Conservation (phyloP, 2,888 invertebrate species). For the Diarsia dahlii region DNA sequence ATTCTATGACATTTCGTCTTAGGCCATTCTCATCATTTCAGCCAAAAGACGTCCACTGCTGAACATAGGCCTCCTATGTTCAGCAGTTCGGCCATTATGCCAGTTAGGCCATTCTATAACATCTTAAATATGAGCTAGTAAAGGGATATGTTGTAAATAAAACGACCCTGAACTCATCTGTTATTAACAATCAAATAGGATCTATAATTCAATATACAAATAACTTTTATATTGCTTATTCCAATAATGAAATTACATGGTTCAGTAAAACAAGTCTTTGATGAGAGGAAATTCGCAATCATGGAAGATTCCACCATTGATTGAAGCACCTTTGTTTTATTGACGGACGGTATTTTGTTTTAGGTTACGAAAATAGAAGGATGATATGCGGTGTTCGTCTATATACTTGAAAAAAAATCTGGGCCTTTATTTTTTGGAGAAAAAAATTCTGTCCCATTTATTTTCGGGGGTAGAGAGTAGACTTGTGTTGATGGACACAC, state of each 20-base stretch:
- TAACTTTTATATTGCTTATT: constrained; percentile 32
- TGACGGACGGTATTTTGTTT: constrained; percentile 2
- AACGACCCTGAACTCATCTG: neutral
- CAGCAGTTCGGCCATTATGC: too few species aligned
- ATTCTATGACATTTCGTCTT: neutral
- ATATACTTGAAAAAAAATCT: neutral
- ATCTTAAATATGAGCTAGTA: neutral
- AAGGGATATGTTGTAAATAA: too few species aligned
- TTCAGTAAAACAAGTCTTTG: constrained; percentile 47
- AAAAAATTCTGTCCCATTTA: neutral
- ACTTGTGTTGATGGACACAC: neutral
- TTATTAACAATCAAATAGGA: neutral
- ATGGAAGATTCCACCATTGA: constrained; percentile 51
- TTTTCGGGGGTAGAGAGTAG: neutral
- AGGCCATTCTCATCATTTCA: too few species aligned
- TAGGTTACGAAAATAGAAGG: constrained; percentile 8
- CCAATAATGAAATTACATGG: constrained; percentile 62
- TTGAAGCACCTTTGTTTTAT: constrained; percentile 31
- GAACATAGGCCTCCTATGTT: too few species aligned
- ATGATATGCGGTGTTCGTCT: neutral
- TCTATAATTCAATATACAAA: constrained; percentile 1
- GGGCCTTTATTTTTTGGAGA: neutral
- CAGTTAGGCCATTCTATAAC: too few species aligned
- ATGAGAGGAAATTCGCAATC: constrained; percentile 64
- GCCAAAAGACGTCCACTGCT: too few species aligned